phyloP scores from a whole-genome alignment of 1,140 invertebrate species.

The Sitobion miscanthi region DNA sequence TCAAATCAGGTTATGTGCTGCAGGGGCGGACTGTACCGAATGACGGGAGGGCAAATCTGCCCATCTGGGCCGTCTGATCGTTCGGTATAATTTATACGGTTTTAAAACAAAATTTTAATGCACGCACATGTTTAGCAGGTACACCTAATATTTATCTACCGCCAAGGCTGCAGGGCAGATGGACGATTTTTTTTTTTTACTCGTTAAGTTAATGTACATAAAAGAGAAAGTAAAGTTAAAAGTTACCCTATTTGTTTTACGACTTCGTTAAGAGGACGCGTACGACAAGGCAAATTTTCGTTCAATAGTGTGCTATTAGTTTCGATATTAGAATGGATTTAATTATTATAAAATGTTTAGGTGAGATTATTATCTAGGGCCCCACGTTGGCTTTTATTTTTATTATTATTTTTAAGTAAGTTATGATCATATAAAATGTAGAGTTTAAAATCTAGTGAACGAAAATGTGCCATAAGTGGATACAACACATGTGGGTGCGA shows the following conservation, averaged over 20 bases:
- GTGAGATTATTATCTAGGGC: no score
- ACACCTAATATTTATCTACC: neutral
- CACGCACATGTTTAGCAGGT: neutral
- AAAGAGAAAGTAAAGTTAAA: neutral
- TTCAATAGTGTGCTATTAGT: no score
- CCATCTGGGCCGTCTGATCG: neutral
- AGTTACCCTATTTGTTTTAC: neutral
- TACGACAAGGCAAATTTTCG: no score
- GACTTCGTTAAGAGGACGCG: neutral
- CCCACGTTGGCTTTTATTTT: no score
- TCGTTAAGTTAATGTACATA: neutral
- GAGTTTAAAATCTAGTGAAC: no score
- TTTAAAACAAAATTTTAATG: neutral
- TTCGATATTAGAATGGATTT: no score
- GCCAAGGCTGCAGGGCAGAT: neutral
- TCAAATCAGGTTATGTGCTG: neutral
- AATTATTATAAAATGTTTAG: no score
- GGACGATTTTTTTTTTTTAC: neutral
- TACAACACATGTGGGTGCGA: no score
- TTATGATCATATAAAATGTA: no score
- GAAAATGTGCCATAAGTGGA: no score
- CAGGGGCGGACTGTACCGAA: slow-evolving; percentile 2
- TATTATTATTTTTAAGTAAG: no score
- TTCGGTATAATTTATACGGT: neutral
- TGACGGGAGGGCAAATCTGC: neutral